Evolutionary conservation across 2,113 vertebrate species (phyloP).

Genomic region (Podilymbus podiceps): DNA sequence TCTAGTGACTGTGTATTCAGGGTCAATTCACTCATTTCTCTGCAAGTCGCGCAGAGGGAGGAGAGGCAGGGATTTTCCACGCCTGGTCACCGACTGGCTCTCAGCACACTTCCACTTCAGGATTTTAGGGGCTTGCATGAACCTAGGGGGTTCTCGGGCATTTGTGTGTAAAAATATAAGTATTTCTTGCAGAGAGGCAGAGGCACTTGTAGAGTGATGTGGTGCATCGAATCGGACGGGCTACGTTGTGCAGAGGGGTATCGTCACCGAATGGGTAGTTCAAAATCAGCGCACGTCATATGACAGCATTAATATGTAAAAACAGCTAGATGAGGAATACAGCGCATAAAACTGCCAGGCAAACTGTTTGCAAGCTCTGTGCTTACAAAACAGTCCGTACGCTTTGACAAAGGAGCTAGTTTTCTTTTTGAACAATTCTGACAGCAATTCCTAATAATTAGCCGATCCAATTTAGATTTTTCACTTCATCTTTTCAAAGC

Average conservation of each 20-base stretch:
- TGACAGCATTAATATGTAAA: not conserved
- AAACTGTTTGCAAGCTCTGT: not conserved
- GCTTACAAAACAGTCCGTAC: not conserved
- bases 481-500: not conserved
- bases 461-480: conserved; percentile 27
- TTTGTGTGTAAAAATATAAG: not conserved
- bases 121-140: not conserved
- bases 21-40: not conserved
- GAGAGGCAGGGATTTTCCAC: not conserved
- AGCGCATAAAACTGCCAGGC: not conserved
- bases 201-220: accelerated
- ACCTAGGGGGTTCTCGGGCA: not conserved
- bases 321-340: not conserved
- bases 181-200: not conserved
- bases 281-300: not conserved
- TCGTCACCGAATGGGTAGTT: accelerated
- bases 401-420: not conserved
- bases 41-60: not conserved
- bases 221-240: not conserved
- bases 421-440: not conserved
- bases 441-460: not conserved
- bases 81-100: not conserved
- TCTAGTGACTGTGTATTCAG: not conserved
- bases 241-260: no score
- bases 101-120: not conserved